phyloP scores from a whole-genome alignment of 2,888 invertebrate species.

The Chrysopilus asiliformis region DNA sequence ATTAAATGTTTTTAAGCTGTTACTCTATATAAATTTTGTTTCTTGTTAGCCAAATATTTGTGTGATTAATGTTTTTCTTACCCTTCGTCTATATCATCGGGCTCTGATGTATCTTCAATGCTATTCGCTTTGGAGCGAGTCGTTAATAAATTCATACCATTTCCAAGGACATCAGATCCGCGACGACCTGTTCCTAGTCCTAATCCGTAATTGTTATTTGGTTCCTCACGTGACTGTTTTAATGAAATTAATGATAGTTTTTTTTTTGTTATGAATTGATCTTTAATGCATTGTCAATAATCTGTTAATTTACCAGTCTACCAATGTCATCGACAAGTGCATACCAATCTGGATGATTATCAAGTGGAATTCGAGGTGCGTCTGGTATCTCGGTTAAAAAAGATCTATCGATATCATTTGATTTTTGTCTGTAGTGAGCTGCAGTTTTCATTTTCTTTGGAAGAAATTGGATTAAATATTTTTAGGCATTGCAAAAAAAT shows the following conservation, averaged over 20 bases:
- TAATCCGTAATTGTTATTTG: too few species aligned
- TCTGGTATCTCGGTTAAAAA: constrained; percentile 60
- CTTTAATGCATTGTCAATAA: too few species aligned
- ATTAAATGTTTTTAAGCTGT: too few species aligned
- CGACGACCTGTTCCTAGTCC: constrained; percentile 7
- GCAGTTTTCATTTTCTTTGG: constrained; percentile 72
- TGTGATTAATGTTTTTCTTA: too few species aligned
- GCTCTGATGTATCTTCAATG: constrained; percentile 30
- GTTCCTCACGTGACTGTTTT: constrained; percentile 1
- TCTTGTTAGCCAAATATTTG: too few species aligned
- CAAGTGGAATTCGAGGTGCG: constrained; percentile 64
- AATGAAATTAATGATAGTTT: not conserved
- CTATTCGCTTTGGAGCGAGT: constrained; percentile 17
- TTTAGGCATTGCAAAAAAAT: too few species aligned
- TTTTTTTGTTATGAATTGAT: too few species aligned
- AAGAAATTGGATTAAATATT: too few species aligned
- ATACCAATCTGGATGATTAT: constrained; percentile 45
- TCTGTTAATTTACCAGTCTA: constrained; percentile 19
- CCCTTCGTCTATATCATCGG: constrained; percentile 19
- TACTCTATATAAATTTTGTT: too few species aligned
- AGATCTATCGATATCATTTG: constrained; percentile 62
- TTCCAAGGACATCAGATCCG: constrained; percentile 17
- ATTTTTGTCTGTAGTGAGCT: constrained; percentile 61
- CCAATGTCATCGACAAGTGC: constrained; percentile 38
- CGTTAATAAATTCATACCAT: constrained; percentile 20